phyloP scores from a whole-genome alignment of 2,888 invertebrate genomes.

The Mimas tiliae region DNA sequence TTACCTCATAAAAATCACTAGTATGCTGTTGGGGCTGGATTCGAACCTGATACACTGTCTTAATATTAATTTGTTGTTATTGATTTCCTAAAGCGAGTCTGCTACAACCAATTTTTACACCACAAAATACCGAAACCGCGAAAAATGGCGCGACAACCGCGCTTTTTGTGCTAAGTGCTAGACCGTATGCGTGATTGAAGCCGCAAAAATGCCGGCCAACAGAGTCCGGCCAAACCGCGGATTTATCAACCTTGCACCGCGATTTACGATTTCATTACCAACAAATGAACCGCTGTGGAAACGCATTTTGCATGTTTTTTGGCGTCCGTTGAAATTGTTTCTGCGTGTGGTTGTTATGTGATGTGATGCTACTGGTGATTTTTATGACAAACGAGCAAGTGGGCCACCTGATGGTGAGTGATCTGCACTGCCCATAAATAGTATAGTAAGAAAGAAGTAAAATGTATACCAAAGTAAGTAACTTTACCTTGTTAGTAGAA shows the following conservation, averaged over 20 bases:
- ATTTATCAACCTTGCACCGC: slow-evolving; percentile 68
- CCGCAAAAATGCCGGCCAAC: slow-evolving; percentile 76
- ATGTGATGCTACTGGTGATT: not conserved
- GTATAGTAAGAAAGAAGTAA: no score
- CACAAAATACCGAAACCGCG: not conserved
- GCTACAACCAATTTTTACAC: not conserved
- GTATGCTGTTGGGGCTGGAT: no score
- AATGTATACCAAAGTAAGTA: no score
- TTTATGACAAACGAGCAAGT: no score
- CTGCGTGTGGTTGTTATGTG: not conserved
- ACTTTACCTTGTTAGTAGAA: no score
- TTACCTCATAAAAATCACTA: no score
- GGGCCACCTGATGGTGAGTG: no score
- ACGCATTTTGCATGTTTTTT: slow-evolving; percentile 5
- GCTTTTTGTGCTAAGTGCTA: slow-evolving; percentile 36
- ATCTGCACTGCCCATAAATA: no score
- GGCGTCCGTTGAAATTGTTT: slow-evolving; percentile 17
- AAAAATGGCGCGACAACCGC: slow-evolving; percentile 33
- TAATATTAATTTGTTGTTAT: no score
- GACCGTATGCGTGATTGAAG: slow-evolving; percentile 69
- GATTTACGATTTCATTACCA: slow-evolving; percentile 76
- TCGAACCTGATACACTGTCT: no score
- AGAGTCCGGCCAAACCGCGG: slow-evolving; percentile 70
- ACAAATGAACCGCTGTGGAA: slow-evolving; percentile 27
- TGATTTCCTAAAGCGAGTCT: no score